Conservation (phyloP, 2,113 vertebrate species). For the Lophochroa leadbeateri region DNA sequence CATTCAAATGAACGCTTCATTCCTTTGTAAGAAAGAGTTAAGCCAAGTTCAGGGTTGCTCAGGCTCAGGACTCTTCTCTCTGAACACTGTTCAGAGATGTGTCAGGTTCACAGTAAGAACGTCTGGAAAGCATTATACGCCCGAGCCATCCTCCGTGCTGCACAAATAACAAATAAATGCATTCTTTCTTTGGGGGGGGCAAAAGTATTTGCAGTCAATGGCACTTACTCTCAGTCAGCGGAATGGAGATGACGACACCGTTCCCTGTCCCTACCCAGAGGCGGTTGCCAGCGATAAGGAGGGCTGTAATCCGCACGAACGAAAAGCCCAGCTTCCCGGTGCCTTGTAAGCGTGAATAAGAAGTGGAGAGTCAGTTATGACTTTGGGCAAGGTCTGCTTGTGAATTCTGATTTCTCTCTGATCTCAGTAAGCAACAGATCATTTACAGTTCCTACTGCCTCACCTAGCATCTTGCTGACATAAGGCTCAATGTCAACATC, state of each 20-base stretch:
- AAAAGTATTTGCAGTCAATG: neutral
- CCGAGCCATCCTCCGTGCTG: neutral
- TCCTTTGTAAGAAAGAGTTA: neutral
- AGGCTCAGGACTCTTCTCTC: neutral
- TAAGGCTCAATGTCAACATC: constrained; percentile 98
- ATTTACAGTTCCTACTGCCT: neutral
- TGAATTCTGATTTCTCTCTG: neutral
- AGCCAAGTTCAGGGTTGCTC: neutral
- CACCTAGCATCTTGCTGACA: constrained; percentile 99
- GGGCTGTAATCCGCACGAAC: constrained; percentile 95
- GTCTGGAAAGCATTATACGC: neutral
- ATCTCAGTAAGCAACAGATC: neutral
- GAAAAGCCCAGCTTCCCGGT: constrained; percentile 98
- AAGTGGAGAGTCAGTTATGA: neutral
- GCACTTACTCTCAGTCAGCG: constrained; percentile 94
- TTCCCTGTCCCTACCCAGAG: constrained; percentile 99
- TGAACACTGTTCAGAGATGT: neutral
- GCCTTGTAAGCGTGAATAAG: constrained; percentile 67
- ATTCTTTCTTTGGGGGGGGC: neutral
- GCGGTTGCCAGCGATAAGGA: constrained; percentile 95
- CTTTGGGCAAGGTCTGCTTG: neutral
- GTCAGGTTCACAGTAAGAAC: neutral
- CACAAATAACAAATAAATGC: neutral
- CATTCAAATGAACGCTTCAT: neutral
- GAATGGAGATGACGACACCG: constrained; percentile 98